A percentile compares a stretch with the other conserved stretches of the same genome.
Conservation (phyloP, 2,797 vertebrate species). For the Darevskia nairensis region DNA sequence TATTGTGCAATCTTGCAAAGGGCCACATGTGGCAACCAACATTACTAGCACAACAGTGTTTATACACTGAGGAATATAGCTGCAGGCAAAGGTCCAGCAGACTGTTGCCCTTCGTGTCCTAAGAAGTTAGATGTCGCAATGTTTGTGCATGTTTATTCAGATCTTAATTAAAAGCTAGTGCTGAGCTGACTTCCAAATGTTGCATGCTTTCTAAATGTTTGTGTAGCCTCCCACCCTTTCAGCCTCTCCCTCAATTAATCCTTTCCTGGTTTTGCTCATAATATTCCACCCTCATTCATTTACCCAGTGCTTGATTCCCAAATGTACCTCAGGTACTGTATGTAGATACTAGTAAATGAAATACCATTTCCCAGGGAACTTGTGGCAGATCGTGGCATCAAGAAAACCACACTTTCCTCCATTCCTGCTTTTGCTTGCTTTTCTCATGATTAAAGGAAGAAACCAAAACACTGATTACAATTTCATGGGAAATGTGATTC, state of each 20-base stretch:
- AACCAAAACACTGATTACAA: neutral
- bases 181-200: conserved; percentile 45
- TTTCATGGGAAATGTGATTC: neutral
- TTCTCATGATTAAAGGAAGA: neutral
- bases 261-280: conserved; percentile 50
- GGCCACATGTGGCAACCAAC: conserved; percentile 3
- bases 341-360: neutral
- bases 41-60: neutral
- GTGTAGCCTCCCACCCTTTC: conserved; percentile 60
- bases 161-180: conserved; percentile 58
- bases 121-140: conserved; percentile 39
- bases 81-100: neutral
- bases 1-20: conserved; percentile 57
- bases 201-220: conserved; percentile 57
- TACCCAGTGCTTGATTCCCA: conserved; percentile 3
- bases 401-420: neutral
- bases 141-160: conserved; percentile 25
- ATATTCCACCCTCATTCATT: conserved; percentile 44
- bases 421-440: neutral
- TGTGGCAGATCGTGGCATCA: neutral
- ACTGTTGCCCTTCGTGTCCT: neutral
- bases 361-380: neutral
- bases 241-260: conserved; percentile 31
- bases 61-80: neutral
- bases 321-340: neutral